Conservation (phyloP, 1,140 invertebrate species). For the Teleopsis dalmanni region DNA sequence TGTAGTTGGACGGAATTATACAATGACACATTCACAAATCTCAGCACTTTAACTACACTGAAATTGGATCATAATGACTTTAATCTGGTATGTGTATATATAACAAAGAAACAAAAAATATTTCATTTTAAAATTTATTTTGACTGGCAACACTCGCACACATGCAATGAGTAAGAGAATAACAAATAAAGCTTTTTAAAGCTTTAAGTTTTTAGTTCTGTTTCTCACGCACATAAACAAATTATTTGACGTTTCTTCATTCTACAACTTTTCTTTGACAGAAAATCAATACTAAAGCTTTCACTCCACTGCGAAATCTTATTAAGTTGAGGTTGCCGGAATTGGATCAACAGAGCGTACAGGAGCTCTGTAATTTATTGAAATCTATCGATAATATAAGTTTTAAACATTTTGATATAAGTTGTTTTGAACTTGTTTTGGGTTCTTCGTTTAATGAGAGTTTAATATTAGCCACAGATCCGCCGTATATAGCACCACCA, state of each 20-base stretch:
- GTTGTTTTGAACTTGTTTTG: constrained; percentile 36
- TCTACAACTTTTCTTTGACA: constrained; percentile 16
- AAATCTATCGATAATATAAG: constrained; percentile 38
- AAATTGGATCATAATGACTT: constrained; percentile 46
- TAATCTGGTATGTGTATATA: constrained; percentile 24
- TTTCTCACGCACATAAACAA: not conserved
- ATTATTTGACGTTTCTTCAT: constrained; percentile 5
- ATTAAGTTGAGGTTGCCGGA: constrained; percentile 38
- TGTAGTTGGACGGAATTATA: constrained; percentile 36
- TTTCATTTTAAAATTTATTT: not conserved
- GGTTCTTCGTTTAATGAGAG: constrained; percentile 40
- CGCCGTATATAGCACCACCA: constrained; percentile 12
- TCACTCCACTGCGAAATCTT: constrained; percentile 31
- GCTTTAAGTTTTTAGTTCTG: not conserved
- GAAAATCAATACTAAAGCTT: constrained; percentile 43
- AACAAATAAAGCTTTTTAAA: constrained; percentile 7
- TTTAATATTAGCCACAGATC: constrained; percentile 28
- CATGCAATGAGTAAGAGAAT: not conserved
- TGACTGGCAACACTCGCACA: not conserved
- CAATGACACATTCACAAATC: constrained; percentile 44
- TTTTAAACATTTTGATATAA: constrained; percentile 32
- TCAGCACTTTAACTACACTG: constrained; percentile 41
- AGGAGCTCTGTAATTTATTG: constrained; percentile 34
- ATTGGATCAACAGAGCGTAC: constrained; percentile 25
- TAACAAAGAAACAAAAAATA: not conserved